These are phyloP conservation scores for Ceyx erithaca DNA, from an alignment of 2,797 vertebrate genomes.

Conservation along the genomic window DNA sequence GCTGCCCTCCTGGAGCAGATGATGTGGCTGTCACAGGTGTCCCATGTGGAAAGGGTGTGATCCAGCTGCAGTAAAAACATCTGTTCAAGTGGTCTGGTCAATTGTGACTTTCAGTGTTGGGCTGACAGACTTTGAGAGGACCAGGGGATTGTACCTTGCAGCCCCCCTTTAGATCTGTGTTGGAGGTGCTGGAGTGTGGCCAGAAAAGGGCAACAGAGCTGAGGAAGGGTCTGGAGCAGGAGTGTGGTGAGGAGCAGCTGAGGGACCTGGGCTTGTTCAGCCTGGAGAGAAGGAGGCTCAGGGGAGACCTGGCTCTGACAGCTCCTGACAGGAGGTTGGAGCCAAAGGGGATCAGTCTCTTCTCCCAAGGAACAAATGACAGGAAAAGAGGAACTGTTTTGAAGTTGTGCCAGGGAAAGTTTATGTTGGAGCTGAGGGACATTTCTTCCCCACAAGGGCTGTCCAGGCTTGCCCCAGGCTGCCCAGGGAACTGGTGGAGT, in stretches of 20 bases:
- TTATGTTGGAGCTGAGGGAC: not conserved
- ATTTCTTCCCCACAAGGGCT: not conserved
- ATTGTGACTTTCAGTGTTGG: accelerated
- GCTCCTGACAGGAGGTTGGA: not conserved
- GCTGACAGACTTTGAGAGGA: not conserved
- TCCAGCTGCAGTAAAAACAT: not conserved
- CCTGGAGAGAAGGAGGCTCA: not conserved
- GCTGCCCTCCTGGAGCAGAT: not conserved
- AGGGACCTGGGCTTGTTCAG: not conserved
- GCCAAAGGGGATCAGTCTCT: not conserved
- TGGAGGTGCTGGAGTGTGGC: not conserved
- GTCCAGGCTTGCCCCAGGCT: not conserved
- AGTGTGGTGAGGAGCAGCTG: not conserved
- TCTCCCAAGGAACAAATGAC: not conserved
- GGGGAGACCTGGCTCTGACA: not conserved
- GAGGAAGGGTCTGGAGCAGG: not conserved
- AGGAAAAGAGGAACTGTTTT: not conserved
- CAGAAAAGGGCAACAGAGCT: not conserved
- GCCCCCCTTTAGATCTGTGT: not conserved
- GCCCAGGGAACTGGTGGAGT: not conserved
- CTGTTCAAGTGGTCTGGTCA: not conserved
- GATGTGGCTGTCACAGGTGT: not conserved
- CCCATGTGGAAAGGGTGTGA: not conserved
- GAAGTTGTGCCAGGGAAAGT: not conserved
- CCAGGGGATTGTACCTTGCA: too few species aligned